Conservation (phyloP, 2,888 invertebrate species). For the Formica aserva region DNA sequence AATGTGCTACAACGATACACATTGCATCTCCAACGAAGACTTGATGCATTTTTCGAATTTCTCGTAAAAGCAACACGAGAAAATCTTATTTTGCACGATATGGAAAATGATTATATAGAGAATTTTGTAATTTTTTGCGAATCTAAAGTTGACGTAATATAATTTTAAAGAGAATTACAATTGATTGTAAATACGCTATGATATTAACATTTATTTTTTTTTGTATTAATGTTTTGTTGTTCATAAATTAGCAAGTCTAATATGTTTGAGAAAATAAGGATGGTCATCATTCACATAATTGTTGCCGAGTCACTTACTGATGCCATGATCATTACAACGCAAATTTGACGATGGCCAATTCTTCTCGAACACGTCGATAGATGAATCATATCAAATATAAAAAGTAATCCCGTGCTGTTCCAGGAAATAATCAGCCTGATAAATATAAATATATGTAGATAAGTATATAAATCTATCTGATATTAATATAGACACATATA, state of each 20-base stretch:
- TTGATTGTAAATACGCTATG: neutral
- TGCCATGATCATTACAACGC: slow-evolving; percentile 19
- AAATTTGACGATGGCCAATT: slow-evolving; percentile 10
- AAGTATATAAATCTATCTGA: too few species aligned
- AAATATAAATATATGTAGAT: neutral
- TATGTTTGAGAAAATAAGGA: neutral
- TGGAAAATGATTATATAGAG: neutral
- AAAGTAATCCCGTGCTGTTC: neutral
- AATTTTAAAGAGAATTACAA: neutral
- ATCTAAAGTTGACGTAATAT: neutral
- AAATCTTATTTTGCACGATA: neutral
- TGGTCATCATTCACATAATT: neutral
- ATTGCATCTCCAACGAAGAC: neutral
- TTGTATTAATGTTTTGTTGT: neutral
- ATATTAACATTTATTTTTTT: neutral
- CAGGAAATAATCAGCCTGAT: neutral
- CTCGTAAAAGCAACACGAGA: neutral
- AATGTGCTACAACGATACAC: neutral
- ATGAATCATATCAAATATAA: slow-evolving; percentile 25
- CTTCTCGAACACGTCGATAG: neutral
- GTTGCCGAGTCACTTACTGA: slow-evolving; percentile 11
- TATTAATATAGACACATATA: too few species aligned
- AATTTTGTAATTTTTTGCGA: neutral
- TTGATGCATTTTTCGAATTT: neutral
- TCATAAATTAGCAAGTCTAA: neutral